These are phyloP conservation scores for Lophotis ruficrista DNA, from an alignment of 2,113 vertebrate species.

Conservation along the genomic window DNA sequence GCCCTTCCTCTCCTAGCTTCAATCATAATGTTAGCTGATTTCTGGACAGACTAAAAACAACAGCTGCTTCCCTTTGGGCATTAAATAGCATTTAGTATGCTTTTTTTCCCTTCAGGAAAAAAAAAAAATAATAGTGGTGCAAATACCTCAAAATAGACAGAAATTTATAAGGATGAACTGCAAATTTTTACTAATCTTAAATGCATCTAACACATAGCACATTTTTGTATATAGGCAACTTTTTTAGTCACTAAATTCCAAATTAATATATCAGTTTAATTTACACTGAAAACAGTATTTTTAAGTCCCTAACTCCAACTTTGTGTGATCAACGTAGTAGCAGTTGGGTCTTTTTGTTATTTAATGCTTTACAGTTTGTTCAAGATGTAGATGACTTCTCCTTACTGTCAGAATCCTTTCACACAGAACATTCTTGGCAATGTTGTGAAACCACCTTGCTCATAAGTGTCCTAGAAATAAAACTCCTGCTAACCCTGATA, in stretches of 20 bases:
- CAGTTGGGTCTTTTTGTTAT: background rate
- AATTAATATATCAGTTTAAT: background rate
- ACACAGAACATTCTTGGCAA: background rate
- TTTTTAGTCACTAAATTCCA: background rate
- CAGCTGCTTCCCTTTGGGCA: constrained; percentile 45
- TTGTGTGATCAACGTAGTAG: background rate
- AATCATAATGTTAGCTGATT: constrained; percentile 42
- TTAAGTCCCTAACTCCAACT: background rate
- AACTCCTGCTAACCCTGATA: background rate
- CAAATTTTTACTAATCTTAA: constrained; percentile 9
- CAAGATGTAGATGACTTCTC: background rate
- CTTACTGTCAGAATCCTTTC: background rate
- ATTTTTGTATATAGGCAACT: background rate
- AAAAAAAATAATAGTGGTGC: background rate
- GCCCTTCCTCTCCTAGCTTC: constrained; percentile 4
- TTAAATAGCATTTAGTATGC: constrained; percentile 28
- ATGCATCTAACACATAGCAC: background rate
- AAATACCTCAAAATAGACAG: constrained; percentile 19
- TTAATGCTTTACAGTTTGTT: background rate
- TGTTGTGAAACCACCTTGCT: background rate
- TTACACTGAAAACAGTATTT: background rate
- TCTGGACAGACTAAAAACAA: constrained; percentile 46
- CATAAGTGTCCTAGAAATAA: background rate
- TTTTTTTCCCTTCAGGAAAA: constrained; percentile 49
- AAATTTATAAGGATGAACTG: background rate